phyloP scores from a whole-genome alignment of 2,113 vertebrate genomes.

The Colistium nudipinnis region DNA sequence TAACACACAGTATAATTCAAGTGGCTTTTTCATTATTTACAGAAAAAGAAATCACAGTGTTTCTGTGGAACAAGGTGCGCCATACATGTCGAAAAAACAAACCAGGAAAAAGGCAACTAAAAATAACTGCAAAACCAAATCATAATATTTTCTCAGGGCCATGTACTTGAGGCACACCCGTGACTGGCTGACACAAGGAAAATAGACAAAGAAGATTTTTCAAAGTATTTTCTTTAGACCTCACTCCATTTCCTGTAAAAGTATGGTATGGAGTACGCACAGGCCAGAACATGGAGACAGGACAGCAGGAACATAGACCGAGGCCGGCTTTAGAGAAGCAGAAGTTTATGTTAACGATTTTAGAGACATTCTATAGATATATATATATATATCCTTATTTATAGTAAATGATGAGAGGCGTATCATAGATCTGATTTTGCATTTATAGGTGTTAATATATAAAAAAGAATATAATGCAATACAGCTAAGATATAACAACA shows the following conservation, averaged over 20 bases:
- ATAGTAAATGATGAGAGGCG: too few species aligned
- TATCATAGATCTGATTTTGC: too few species aligned
- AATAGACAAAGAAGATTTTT: slow-evolving; percentile 78
- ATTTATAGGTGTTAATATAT: too few species aligned
- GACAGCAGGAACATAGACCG: slow-evolving; percentile 8
- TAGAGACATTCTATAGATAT: background rate
- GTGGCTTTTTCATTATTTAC: slow-evolving; percentile 70
- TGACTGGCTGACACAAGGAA: slow-evolving; percentile 75
- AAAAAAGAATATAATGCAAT: too few species aligned
- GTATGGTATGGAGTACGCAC: slow-evolving; percentile 52
- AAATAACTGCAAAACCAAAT: slow-evolving; percentile 80
- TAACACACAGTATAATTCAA: slow-evolving; percentile 56
- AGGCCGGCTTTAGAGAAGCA: background rate
- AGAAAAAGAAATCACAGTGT: slow-evolving; percentile 71
- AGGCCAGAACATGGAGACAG: slow-evolving; percentile 25
- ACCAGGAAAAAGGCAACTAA: slow-evolving; percentile 69
- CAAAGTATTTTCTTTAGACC: slow-evolving; percentile 72
- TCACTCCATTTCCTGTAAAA: slow-evolving; percentile 68
- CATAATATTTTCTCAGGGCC: slow-evolving; percentile 79
- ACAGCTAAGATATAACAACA: too few species aligned
- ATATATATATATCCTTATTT: too few species aligned
- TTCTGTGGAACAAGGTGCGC: slow-evolving; percentile 74
- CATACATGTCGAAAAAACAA: slow-evolving; percentile 62
- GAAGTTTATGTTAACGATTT: background rate
- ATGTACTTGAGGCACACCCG: slow-evolving; percentile 55